Evolutionary conservation across 2,888 invertebrate species (phyloP).

Genomic region (Caenorhabditis wallacei): DNA sequence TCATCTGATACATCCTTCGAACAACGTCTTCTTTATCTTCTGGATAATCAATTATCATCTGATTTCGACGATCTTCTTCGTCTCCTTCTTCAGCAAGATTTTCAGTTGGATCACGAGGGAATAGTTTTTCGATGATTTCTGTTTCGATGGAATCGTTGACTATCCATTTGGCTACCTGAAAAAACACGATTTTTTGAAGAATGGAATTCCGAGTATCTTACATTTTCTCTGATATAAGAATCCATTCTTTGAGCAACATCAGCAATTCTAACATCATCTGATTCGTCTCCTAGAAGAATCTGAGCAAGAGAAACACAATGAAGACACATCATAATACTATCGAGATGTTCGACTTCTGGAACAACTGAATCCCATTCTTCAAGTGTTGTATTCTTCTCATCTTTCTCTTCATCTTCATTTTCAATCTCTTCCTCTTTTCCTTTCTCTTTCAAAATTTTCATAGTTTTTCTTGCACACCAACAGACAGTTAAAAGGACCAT

Average conservation of each 20-base stretch:
- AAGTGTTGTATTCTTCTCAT: slow-evolving; percentile 16
- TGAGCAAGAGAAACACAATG: slow-evolving; percentile 53
- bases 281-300: neutral
- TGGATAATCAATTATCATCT: slow-evolving; percentile 58
- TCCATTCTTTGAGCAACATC: slow-evolving; percentile 53
- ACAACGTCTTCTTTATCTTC: slow-evolving; percentile 31
- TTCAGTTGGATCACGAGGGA: slow-evolving; percentile 55
- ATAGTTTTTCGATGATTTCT: slow-evolving; percentile 38
- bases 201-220: neutral
- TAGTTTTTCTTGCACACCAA: slow-evolving; percentile 47
- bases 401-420: neutral
- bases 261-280: slow-evolving; percentile 26
- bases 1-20: slow-evolving; percentile 53
- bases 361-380: slow-evolving; percentile 59
- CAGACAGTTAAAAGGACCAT: slow-evolving; percentile 48
- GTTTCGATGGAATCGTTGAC: slow-evolving; percentile 30
- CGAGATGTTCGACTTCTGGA: slow-evolving; percentile 63
- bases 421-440: slow-evolving; percentile 1
- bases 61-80: slow-evolving; percentile 42
- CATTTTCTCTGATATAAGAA: slow-evolving; percentile 58
- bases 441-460: neutral
- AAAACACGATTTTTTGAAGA: neutral
- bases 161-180: slow-evolving; percentile 57
- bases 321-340: slow-evolving; percentile 57
- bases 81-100: slow-evolving; percentile 41